Evolutionary conservation across 2,888 invertebrate species (phyloP).

Genomic region (Pristionchus entomophagus): DNA sequence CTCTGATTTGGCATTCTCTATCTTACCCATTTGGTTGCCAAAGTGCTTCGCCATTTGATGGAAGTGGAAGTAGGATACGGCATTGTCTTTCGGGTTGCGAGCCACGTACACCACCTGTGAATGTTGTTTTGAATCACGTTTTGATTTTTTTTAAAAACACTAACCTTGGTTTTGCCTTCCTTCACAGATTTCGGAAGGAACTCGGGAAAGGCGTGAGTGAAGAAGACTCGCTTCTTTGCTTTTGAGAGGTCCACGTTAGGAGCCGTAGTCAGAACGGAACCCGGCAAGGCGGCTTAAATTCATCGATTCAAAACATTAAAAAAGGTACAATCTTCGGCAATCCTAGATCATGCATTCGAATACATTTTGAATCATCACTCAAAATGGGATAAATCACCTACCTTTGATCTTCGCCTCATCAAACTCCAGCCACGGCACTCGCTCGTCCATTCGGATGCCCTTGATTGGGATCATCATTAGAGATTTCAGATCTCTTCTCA

Average conservation of each 20-base stretch:
- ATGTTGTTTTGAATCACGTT: not conserved
- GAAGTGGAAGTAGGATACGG: constrained; percentile 77
- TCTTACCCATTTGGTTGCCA: no score
- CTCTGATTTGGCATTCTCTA: no score
- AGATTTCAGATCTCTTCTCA: no score
- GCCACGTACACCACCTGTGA: constrained; percentile 77
- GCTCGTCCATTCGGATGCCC: constrained; percentile 72
- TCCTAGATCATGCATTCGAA: not conserved
- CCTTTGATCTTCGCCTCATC: no score
- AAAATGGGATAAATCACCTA: not conserved
- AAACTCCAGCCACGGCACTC: constrained; percentile 69
- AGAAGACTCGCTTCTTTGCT: constrained; percentile 31
- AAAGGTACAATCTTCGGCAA: not conserved
- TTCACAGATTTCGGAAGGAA: constrained; percentile 49
- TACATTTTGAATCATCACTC: not conserved
- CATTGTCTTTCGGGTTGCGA: constrained; percentile 78
- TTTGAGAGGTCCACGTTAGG: not conserved
- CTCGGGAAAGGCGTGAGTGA: constrained; percentile 57
- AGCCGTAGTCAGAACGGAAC: not conserved
- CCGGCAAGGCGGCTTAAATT: not conserved
- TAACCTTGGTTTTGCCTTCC: constrained; percentile 47
- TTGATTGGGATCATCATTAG: no score
- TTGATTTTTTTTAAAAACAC: not conserved
- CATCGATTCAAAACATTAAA: not conserved
- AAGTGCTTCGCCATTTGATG: constrained; percentile 74